phyloP scores from a whole-genome alignment of 2,888 invertebrate genomes.

The Amaurobius ferox region DNA sequence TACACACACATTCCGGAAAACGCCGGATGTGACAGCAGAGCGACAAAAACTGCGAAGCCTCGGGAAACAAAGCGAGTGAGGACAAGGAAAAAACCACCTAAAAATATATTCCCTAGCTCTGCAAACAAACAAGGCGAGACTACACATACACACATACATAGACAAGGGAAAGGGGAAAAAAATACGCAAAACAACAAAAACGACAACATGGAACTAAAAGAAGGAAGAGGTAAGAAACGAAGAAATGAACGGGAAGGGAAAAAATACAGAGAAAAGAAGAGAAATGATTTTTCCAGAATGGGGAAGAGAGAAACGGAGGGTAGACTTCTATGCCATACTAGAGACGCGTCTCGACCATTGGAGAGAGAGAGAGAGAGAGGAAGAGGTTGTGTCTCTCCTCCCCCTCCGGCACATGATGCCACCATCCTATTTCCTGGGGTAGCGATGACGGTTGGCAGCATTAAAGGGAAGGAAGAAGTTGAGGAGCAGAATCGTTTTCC shows the following conservation, averaged over 20 bases:
- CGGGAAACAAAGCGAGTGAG: slow-evolving; percentile 54
- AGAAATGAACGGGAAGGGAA: slow-evolving; percentile 39
- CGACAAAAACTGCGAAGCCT: slow-evolving; percentile 45
- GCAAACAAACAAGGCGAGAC: slow-evolving; percentile 63
- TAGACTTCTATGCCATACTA: slow-evolving; percentile 43
- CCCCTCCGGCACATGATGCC: slow-evolving; percentile 46
- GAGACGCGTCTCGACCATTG: slow-evolving; percentile 65
- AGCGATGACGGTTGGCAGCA: slow-evolving; percentile 71
- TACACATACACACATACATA: slow-evolving; percentile 7
- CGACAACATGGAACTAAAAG: slow-evolving; percentile 52
- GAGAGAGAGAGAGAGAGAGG: slow-evolving; percentile 20
- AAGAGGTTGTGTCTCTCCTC: slow-evolving; percentile 12
- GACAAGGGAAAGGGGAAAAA: neutral
- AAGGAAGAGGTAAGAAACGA: slow-evolving; percentile 58
- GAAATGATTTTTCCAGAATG: slow-evolving; percentile 64
- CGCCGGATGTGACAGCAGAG: slow-evolving; percentile 68
- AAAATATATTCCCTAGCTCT: slow-evolving; percentile 26
- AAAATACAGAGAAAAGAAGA: slow-evolving; percentile 42
- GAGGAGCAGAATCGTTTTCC: slow-evolving; percentile 72
- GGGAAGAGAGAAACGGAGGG: slow-evolving; percentile 15
- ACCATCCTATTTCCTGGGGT: slow-evolving; percentile 62
- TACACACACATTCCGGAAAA: slow-evolving; percentile 67
- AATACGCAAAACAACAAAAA: slow-evolving; percentile 57
- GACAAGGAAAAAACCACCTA: neutral
- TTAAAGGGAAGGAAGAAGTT: slow-evolving; percentile 71